Evolutionary conservation across 2,113 vertebrate species (phyloP).

Genomic region (Dipodomys spectabilis): DNA sequence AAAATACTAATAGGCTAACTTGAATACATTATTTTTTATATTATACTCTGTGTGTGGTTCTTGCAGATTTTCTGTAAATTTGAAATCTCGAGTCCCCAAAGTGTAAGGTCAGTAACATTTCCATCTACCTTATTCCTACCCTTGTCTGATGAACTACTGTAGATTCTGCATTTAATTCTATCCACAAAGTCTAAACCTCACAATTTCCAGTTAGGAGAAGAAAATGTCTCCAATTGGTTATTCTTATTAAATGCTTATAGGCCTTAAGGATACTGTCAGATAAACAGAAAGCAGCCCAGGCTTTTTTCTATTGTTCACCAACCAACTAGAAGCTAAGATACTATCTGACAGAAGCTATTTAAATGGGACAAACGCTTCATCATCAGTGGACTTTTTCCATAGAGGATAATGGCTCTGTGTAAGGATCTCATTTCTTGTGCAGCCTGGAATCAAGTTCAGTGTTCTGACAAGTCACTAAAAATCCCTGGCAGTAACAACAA

Average conservation of each 20-base stretch:
- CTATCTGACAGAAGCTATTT: background rate
- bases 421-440: slow-evolving; percentile 54
- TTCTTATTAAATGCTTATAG: background rate
- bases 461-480: slow-evolving; percentile 13
- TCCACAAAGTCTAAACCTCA: background rate
- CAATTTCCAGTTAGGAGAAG: background rate
- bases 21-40: too few relatives aligned
- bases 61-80: too few relatives aligned
- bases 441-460: slow-evolving; percentile 3
- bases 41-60: too few relatives aligned
- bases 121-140: background rate
- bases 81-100: background rate
- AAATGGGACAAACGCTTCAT: slow-evolving; percentile 41
- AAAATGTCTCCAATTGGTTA: background rate
- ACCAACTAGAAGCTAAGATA: background rate
- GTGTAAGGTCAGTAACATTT: background rate
- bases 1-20: too few relatives aligned
- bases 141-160: background rate
- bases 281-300: background rate
- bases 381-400: slow-evolving; percentile 46
- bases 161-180: background rate
- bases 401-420: background rate
- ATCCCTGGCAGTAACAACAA: background rate
- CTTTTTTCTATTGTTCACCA: background rate
- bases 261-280: background rate